These are phyloP conservation scores for Styela plicata DNA, from an alignment of 23 tunicate species.

Conservation along the genomic window DNA sequence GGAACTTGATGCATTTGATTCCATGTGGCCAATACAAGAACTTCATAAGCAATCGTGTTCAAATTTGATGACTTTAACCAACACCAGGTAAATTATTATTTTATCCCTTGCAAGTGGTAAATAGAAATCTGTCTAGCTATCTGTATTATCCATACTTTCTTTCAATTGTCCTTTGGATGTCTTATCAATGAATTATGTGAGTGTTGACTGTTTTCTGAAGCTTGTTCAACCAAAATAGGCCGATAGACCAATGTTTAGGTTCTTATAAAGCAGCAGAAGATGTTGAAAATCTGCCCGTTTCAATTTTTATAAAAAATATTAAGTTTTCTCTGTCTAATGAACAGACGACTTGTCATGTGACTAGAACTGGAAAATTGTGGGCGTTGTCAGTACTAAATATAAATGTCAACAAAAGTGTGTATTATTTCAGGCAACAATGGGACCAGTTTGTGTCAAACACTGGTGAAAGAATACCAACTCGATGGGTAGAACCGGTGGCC, in stretches of 20 bases:
- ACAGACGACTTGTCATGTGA: too few relatives aligned
- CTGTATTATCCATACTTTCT: background rate
- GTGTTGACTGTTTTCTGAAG: background rate
- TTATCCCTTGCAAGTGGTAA: too few relatives aligned
- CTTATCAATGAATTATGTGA: background rate
- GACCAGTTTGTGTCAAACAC: conserved; percentile 43
- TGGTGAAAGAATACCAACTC: conserved; percentile 48
- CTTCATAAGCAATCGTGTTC: conserved; percentile 46
- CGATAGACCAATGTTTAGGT: too few relatives aligned
- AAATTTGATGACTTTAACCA: background rate
- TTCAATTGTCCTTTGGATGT: background rate
- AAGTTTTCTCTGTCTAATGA: too few relatives aligned
- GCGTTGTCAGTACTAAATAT: too few relatives aligned
- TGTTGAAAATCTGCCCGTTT: too few relatives aligned
- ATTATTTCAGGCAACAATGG: conserved; percentile 72
- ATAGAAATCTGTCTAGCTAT: too few relatives aligned
- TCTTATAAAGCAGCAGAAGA: too few relatives aligned
- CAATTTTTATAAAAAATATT: too few relatives aligned
- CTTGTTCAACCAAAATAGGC: too few relatives aligned
- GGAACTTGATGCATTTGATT: conserved; percentile 56
- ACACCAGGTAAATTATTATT: conserved; percentile 17
- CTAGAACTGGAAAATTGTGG: too few relatives aligned
- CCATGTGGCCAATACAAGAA: conserved; percentile 75
- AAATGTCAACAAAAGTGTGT: too few relatives aligned
- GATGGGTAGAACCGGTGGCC: conserved; percentile 61